Conservation (phyloP, 37 sponge, comb jelly and placozoan genomes). For the Geodia barretti region DNA sequence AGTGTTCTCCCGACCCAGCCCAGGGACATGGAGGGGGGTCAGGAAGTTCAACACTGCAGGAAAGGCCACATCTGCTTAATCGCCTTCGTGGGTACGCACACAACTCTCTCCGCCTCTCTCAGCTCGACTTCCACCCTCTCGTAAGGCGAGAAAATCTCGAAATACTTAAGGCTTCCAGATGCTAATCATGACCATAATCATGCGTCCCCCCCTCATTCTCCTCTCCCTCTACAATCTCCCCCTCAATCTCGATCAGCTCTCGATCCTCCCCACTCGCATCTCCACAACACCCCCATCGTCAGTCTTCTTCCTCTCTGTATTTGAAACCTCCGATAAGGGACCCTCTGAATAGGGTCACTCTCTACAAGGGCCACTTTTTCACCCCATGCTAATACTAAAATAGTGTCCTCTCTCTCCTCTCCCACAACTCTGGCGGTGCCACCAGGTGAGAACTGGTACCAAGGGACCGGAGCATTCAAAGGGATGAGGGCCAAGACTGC, state of each 20-base stretch:
- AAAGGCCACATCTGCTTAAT: too few species aligned
- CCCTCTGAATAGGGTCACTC: neutral
- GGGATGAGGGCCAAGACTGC: slow-evolving; percentile 35
- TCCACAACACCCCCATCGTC: slow-evolving; percentile 17
- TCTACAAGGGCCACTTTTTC: neutral
- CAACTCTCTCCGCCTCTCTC: too few species aligned
- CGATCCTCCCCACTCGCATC: neutral
- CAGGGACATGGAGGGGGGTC: slow-evolving; percentile 30
- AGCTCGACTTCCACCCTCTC: too few species aligned
- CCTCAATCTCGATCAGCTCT: too few species aligned
- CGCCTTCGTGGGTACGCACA: too few species aligned
- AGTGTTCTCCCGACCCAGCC: slow-evolving; percentile 36
- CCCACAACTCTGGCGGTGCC: neutral
- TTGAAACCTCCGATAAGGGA: too few species aligned
- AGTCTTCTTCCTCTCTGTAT: neutral
- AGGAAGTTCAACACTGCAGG: too few species aligned
- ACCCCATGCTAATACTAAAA: neutral
- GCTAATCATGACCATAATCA: slow-evolving; percentile 14
- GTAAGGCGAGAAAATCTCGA: too few species aligned
- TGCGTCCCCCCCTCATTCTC: slow-evolving; percentile 28
- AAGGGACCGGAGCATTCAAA: slow-evolving; percentile 28
- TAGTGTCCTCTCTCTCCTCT: neutral
- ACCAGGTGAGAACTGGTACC: slow-evolving; percentile 31
- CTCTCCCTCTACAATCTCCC: slow-evolving; percentile 9
- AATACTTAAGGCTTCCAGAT: too few species aligned